A percentile compares a stretch with the other conserved stretches of the same genome.
Conservation (phyloP, 2,888 invertebrate species). For the Aquatica leii region DNA sequence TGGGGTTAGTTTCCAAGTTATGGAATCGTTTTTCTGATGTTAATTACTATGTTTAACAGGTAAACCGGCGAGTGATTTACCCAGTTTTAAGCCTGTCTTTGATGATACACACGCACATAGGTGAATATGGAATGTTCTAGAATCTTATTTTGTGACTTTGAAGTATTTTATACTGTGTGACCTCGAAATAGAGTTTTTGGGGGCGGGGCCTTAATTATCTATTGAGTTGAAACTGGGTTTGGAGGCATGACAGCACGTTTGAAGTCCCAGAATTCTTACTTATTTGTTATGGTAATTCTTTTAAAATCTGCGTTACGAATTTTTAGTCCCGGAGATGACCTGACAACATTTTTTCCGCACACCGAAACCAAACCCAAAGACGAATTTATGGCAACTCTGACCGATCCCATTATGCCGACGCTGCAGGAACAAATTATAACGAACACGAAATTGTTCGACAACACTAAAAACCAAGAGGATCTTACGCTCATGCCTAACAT, state of each 20-base stretch:
- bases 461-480: constrained; percentile 41
- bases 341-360: constrained; percentile 41
- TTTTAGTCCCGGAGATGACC: constrained; percentile 30
- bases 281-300: too few relatives aligned
- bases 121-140: constrained; percentile 1
- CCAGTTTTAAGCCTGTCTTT: constrained; percentile 40
- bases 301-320: too few relatives aligned
- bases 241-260: too few relatives aligned
- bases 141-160: too few relatives aligned
- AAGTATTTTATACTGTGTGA: too few relatives aligned
- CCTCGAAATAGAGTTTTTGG: too few relatives aligned
- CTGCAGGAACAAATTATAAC: constrained; percentile 43
- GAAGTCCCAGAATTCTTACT: too few relatives aligned
- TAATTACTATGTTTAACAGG: constrained; percentile 21
- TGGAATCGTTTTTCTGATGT: neutral
- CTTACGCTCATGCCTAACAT: constrained; percentile 41
- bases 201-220: too few relatives aligned
- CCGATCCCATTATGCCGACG: constrained; percentile 43
- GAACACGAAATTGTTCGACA: constrained; percentile 22
- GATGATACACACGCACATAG: constrained; percentile 24
- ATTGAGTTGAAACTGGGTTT: too few relatives aligned
- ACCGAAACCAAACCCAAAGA: constrained; percentile 18
- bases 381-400: constrained; percentile 41
- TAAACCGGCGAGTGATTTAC: constrained; percentile 31
- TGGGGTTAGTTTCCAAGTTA: constrained; percentile 58